A percentile compares a stretch with the other conserved stretches of the same genome.
Conservation (phyloP, 2,888 invertebrate genomes). For the Lysandra bellargus region DNA sequence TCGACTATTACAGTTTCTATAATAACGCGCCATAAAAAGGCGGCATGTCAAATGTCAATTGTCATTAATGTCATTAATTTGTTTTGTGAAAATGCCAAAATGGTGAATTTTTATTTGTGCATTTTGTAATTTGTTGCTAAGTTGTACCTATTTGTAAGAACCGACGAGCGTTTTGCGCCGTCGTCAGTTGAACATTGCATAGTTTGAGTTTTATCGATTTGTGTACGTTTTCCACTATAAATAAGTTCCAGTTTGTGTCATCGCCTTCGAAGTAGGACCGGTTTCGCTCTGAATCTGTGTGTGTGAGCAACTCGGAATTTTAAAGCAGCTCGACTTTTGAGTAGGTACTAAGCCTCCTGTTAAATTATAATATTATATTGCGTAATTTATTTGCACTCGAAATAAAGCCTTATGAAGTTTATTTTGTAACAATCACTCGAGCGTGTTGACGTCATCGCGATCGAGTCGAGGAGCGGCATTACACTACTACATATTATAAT, state of each 20-base stretch:
- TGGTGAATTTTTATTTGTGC: background rate
- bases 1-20: conserved; percentile 41
- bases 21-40: conserved; percentile 52
- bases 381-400: conserved; percentile 56
- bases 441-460: conserved; percentile 53
- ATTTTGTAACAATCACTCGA: conserved; percentile 45
- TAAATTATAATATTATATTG: conserved; percentile 52
- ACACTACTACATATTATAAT: background rate
- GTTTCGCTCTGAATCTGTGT: conserved; percentile 68
- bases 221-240: conserved; percentile 75
- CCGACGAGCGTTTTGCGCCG: conserved; percentile 50
- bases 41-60: conserved; percentile 46
- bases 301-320: conserved; percentile 53
- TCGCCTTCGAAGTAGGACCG: conserved; percentile 61
- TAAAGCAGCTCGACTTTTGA: conserved; percentile 41
- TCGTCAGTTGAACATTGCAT: conserved; percentile 50
- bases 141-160: conserved; percentile 42
- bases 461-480: conserved; percentile 30
- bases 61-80: conserved; percentile 39
- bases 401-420: conserved; percentile 38
- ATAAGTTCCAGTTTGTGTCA: conserved; percentile 75
- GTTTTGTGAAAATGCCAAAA: conserved; percentile 37
- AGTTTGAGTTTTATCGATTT: conserved; percentile 69
- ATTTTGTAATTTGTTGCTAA: conserved; percentile 45
- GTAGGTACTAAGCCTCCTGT: conserved; percentile 45